These are phyloP conservation scores for Otolemur garnettii DNA, from an alignment of 2,113 vertebrate genomes.

Conservation along the genomic window DNA sequence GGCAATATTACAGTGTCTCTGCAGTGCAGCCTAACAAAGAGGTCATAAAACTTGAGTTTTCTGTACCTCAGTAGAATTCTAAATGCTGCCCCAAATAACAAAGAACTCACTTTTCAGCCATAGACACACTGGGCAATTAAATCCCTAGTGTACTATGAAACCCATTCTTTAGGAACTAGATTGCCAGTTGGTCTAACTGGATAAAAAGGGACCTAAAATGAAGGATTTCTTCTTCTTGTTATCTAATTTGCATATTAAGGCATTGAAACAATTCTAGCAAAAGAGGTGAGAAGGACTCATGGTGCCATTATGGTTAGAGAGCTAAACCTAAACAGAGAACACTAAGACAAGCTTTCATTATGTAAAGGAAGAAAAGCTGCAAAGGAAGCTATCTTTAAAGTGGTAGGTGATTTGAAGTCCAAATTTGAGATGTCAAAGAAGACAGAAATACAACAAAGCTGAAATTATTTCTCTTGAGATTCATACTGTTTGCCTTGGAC, in stretches of 20 bases:
- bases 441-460: constrained; percentile 32
- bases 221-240: constrained; percentile 36
- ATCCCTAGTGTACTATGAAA: constrained; percentile 12
- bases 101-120: constrained; percentile 61
- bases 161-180: neutral
- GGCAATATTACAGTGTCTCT: constrained; percentile 21
- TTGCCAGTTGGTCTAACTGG: constrained; percentile 43
- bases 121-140: constrained; percentile 21
- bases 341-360: constrained; percentile 51
- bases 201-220: constrained; percentile 50
- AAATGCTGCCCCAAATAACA: constrained; percentile 61
- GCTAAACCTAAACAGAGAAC: constrained; percentile 54
- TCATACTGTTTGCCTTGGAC: neutral
- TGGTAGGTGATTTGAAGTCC: constrained; percentile 7
- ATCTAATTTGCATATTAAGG: constrained; percentile 38
- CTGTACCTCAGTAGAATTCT: constrained; percentile 46
- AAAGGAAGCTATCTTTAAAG: constrained; percentile 49
- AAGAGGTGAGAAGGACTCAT: constrained; percentile 52
- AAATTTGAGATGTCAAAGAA: constrained; percentile 66
- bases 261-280: constrained; percentile 49
- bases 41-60: constrained; percentile 59
- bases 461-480: constrained; percentile 19
- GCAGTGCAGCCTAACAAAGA: constrained; percentile 60
- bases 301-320: constrained; percentile 64
- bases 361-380: constrained; percentile 63